Evolutionary conservation across 1,140 invertebrate species (phyloP), one percentile per base, ranked within the genome.

Genomic region (Hyposmocoma kahamanoa): DNA sequence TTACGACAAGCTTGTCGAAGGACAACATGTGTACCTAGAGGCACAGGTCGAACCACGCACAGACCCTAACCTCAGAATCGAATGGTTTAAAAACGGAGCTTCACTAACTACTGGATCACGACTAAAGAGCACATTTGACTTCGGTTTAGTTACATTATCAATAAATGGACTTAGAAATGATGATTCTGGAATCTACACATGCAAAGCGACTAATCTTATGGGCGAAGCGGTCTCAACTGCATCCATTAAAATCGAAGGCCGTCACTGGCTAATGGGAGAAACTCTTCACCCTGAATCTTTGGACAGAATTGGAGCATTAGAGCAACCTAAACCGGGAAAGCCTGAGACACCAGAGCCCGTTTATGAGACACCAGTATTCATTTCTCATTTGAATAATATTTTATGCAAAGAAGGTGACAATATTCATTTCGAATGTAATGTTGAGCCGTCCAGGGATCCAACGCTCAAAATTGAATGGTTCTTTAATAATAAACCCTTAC

Each of bases 31-130:
- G 2, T 93, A 96, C 64, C 88, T 99, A 53, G 97, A 99, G 85
- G 97, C 96, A 50, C 95, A 97, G 82, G 94, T 98, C 3, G 96
- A 97, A 72, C 98, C 98, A n/a, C 90, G 97, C 66, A 94, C 95
- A 28, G 98, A 99, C 90, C 97, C 98, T 0, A 95, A 97, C 67
- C 89, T 97, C 3, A 89, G 91, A 43, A 92, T 96, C 22, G 95
- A 96, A 78, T 97, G 96, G 96, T 97, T 95, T 76, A 97, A 97
- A 70, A 97, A 98, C 77, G 95, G 96, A 20, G 83, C 95, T n/a
- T 89, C 93, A 10, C 80, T 97, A 11, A 93, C 93, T 47, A 95
- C 93, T 43, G 95, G 95, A 64, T 91, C 95, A 9, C 89, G 96
- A 56, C 87, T 97, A 38, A 92, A 94, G 60, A 96, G 95, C 62